A percentile compares a stretch with the other conserved stretches of the same genome.
phyloP scores from a whole-genome alignment of 2,888 invertebrate species.

The Mimachlamys varia region DNA sequence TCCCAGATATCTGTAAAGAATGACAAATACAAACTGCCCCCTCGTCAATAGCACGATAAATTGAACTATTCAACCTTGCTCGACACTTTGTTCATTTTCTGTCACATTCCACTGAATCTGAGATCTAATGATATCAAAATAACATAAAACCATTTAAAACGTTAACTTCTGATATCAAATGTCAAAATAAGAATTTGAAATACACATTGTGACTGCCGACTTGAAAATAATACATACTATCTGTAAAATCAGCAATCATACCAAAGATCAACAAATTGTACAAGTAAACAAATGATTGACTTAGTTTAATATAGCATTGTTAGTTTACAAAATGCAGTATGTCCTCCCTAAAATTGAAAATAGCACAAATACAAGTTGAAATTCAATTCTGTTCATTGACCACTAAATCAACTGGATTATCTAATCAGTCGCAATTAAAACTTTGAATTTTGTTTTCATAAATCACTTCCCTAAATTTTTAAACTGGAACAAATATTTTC shows the following conservation, averaged over 20 bases:
- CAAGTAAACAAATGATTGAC: neutral
- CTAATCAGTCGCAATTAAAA: no score
- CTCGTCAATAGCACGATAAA: neutral
- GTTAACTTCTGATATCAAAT: neutral
- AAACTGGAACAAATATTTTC: no score
- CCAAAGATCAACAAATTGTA: neutral
- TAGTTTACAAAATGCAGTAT: no score
- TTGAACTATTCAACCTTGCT: neutral
- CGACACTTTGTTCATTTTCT: neutral
- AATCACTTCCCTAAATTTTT: no score
- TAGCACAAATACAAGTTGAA: no score
- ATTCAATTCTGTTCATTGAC: no score
- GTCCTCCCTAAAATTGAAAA: no score
- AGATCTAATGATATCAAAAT: neutral
- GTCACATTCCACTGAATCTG: neutral
- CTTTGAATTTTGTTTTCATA: no score
- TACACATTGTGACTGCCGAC: neutral
- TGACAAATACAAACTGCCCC: neutral
- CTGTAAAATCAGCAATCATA: neutral
- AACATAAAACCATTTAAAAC: neutral
- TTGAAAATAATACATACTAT: neutral
- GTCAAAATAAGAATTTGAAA: neutral
- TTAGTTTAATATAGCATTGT: no score
- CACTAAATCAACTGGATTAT: no score
- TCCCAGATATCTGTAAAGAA: neutral